Base-by-base conservation (phyloP, 2,888 invertebrate genomes). In the Myopa tessellatipennis region DNA sequence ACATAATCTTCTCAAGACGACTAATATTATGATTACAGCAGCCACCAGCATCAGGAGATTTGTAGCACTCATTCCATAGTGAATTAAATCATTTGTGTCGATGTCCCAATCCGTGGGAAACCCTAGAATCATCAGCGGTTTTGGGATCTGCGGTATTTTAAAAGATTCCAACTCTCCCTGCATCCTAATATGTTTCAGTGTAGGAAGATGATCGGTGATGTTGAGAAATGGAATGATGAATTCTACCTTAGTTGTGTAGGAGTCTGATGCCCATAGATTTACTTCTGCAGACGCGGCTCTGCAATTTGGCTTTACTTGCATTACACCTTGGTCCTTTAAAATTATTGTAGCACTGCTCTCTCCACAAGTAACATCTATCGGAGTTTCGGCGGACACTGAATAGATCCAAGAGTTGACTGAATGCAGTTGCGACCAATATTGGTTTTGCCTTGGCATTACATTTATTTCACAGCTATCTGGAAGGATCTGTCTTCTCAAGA, bases 91-190 rank as follows among this genome's bases (percentile, higher is more conserved):
- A 18, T 58, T 16, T n/a, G 12, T 10, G 58, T 52, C 52, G 52
- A 52, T 52, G 14, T 1, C 52, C 26, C 26, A 26, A 26, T 26
- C 26, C 26, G 26, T 26, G 26, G 26, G 26, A 26, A 26, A 26
- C 26, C 52, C 52, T 5, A 58, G 7, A n/a, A 58, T 58, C 58
- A n/a, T 58, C 58, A 3, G n/a, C 18, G 58, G 58, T 18, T 18
- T 58, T 58, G 58, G 58, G 18, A 58, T 58, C 58, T 58, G 58
- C 58, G 58, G 58, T 58, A 58, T 58, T 58, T 16, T 58, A 58
- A 58, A 58, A 18, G 58, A 4, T 58, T 58, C 58, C n/a, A 58
- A 58, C 16, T 58, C 58, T 58, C 58, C 58, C 18, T 12, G 58
- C n/a, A 58, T 58, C n/a, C 4, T 58, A 18, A 58, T 58, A 18